Base-by-base conservation (phyloP, 1,140 invertebrate genomes). In the Drosophila cardini region DNA sequence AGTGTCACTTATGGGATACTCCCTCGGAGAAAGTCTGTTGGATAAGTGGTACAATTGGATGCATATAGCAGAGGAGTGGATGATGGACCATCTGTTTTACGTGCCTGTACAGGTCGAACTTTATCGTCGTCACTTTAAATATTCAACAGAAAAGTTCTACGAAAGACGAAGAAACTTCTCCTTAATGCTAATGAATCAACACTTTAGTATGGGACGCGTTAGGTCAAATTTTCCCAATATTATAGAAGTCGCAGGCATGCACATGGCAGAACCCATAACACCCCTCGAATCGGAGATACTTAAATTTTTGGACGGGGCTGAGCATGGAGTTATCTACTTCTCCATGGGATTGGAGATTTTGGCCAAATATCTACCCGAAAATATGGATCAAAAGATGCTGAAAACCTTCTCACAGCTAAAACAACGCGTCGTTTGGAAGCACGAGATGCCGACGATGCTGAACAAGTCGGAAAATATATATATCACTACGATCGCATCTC, bases 281-380 rank as follows among this genome's bases (percentile, higher is more conserved):
- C 62, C 92, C 2, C 76, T 94, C 21, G 65, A 63, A 11, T n/a
- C 11, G 1, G 16, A 64, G 4, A 65, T 94, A 0, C 83, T 94
- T 77, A 82, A 91, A 34, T 93, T 94, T 74, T 72, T 95, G 34
- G 93, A 95, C 72, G 90, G 93, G 40, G 93, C 94, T 1, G 90
- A 86, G 15, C 64, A 94, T n/a, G 94, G 94, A 4, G 93, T 93
- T 1, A 90, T 95, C 2, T 95, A 94, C 40, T 94, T 95, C 38
- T 95, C 93, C 63, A 92, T 95, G 38, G 95, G 95, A 0, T 93
- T 94, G 0, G 94, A 94, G 80, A 79, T 95, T 0, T 87, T 92
- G 63, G 92, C 92, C 46, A 90, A 91, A 9, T 93, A 92, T 30
- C 81, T 95, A 64, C 92, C 93, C 0, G 18, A 70, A 0, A 92